Percentiles rank a stretch among this genome's conserved stretches.
Conservation (phyloP, 1,140 invertebrate species). For the Neocloeon triangulifer region DNA sequence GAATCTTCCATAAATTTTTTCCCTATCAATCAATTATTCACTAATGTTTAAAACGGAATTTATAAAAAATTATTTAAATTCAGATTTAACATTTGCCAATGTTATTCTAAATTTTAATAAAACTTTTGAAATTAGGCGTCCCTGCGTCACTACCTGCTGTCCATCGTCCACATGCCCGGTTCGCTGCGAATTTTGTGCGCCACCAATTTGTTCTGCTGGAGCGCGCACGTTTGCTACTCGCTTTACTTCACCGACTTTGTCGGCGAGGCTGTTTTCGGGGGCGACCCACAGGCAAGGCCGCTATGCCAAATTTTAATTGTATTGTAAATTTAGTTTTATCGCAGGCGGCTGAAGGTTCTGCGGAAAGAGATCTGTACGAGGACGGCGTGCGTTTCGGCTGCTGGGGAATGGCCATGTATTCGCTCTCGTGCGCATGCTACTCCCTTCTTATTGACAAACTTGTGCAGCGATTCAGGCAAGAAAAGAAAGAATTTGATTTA, state of each 20-base stretch:
- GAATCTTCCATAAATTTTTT: no score
- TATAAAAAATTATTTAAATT: no score
- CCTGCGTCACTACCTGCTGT: slow-evolving; percentile 54
- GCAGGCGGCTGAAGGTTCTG: slow-evolving; percentile 40
- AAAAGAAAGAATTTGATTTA: no score
- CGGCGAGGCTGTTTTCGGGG: slow-evolving; percentile 83
- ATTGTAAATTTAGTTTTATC: slow-evolving; percentile 13
- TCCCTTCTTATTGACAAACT: slow-evolving; percentile 73
- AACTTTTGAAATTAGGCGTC: slow-evolving; percentile 17
- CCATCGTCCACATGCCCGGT: slow-evolving; percentile 73
- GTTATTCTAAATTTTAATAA: no score
- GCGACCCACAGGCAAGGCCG: slow-evolving; percentile 58
- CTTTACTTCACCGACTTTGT: slow-evolving; percentile 95
- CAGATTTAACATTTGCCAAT: no score
- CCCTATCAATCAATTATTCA: no score
- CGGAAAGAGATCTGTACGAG: slow-evolving; percentile 41
- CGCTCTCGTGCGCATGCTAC: slow-evolving; percentile 79
- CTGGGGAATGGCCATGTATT: slow-evolving; percentile 93
- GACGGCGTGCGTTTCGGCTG: slow-evolving; percentile 84
- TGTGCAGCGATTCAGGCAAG: slow-evolving; percentile 58
- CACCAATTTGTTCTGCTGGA: slow-evolving; percentile 94
- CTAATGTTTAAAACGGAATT: no score
- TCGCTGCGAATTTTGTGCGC: slow-evolving; percentile 70
- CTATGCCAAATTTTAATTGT: no score
- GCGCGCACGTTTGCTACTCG: slow-evolving; percentile 91